phyloP scores from a whole-genome alignment of 2,113 vertebrate genomes.

The Callipepla squamata region DNA sequence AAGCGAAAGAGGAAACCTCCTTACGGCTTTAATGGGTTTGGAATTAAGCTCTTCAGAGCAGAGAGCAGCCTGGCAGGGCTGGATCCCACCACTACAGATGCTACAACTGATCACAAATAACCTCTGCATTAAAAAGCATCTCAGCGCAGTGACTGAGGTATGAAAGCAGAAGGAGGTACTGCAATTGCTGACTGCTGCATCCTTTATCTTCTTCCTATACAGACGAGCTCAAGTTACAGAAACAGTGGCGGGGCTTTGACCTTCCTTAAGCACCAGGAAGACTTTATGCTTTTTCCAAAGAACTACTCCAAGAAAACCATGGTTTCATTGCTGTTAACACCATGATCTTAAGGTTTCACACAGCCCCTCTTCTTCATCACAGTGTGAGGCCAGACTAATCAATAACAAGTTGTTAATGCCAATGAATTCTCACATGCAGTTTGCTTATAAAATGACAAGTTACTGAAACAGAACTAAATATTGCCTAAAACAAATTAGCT shows the following conservation, averaged over 20 bases:
- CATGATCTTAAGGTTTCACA: neutral
- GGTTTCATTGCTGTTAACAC: neutral
- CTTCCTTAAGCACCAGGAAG: neutral
- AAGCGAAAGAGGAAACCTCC: neutral
- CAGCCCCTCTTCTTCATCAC: neutral
- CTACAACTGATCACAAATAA: neutral
- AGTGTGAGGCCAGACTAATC: conserved; percentile 54
- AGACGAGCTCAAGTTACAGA: neutral
- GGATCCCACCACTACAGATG: neutral
- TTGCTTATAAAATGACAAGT: conserved; percentile 47
- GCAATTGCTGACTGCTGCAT: neutral
- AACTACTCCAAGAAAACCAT: neutral
- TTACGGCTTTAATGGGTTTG: neutral
- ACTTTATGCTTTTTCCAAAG: neutral
- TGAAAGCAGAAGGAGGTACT: neutral
- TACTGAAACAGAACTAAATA: conserved; percentile 60
- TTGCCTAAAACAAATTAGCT: conserved; percentile 31
- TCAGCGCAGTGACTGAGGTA: neutral
- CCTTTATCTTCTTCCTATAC: neutral
- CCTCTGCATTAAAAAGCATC: neutral
- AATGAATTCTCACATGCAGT: conserved; percentile 29
- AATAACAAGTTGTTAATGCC: conserved; percentile 45
- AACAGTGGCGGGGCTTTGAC: neutral
- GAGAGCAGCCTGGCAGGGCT: neutral
- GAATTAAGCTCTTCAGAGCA: neutral